A percentile compares a stretch with the other conserved stretches of the same genome.
Evolutionary conservation across 1,140 invertebrate species (phyloP).

Genomic region (Drosophila miranda): DNA sequence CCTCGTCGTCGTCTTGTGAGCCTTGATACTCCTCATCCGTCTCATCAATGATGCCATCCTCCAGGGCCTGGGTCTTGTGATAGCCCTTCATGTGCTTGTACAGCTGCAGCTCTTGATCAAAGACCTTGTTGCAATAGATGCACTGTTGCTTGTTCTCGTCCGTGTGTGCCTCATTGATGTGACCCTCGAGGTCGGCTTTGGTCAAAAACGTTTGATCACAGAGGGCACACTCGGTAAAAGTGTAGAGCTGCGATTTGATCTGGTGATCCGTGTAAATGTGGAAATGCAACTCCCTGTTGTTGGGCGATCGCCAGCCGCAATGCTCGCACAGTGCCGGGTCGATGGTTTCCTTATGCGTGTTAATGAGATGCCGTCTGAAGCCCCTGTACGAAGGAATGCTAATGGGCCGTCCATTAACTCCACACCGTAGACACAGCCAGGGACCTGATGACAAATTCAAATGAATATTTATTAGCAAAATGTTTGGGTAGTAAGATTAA

Average conservation of each 20-base stretch:
- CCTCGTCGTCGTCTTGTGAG: conserved; percentile 79
- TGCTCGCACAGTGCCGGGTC: conserved; percentile 91
- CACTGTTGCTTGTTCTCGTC: conserved; percentile 85
- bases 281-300: conserved; percentile 89
- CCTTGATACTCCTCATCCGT: conserved; percentile 84
- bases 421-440: conserved; percentile 87
- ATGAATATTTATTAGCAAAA: neutral
- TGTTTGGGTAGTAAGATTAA: neutral
- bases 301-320: conserved; percentile 90
- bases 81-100: conserved; percentile 86
- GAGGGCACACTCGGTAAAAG: conserved; percentile 89
- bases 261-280: conserved; percentile 92
- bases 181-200: conserved; percentile 84
- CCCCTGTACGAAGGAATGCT: conserved; percentile 90
- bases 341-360: conserved; percentile 91
- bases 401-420: conserved; percentile 85
- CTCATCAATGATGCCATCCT: conserved; percentile 86
- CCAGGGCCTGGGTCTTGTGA: conserved; percentile 85
- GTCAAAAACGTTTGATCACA: conserved; percentile 89
- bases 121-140: conserved; percentile 87
- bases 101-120: conserved; percentile 85
- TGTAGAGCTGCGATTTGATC: conserved; percentile 86
- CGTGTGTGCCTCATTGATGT: conserved; percentile 80
- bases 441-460: conserved; percentile 82
- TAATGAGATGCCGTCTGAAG: conserved; percentile 91